Base-by-base conservation (phyloP, 2,113 vertebrate genomes). In the Sebastes fasciatus region DNA sequence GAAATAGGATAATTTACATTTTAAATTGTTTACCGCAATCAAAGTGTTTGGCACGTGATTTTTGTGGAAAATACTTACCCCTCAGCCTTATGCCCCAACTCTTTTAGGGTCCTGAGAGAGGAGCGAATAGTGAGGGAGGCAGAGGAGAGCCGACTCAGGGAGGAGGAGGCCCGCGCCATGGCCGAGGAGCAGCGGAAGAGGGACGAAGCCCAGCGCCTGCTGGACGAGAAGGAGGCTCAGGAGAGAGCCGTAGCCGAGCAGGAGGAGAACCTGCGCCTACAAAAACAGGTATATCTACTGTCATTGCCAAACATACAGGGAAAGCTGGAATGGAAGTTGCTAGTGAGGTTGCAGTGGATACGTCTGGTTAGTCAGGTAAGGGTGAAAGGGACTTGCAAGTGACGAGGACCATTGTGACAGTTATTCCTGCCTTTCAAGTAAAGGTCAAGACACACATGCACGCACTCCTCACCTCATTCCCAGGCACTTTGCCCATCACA, bases 241-340 rank as follows among this genome's bases (percentile, higher is more conserved):
- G 93, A 95, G 84, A 96, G 90, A 90, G 97, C 96, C 34, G 94
- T 82, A 74, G 96, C 95, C 0, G 97, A 98, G 86, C 94, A 95
- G 84, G 97, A 98, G 89, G 97, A 98, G 94, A 94, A 88, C n/a
- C 93, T 97, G 67, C 95, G 96, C 23, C 95, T 98, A 43, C 98
- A 97, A 88, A 99, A 96, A 95, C 98, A 98, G 96, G 98, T 98
- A 65, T 1, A 21, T 5, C 10, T 9, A 52, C 21, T 0, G n/a
- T 62, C 58, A 61, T 10, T 21, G 0, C 0, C 21, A 19, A 43
- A 5, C 70, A 49, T 46, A 7, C 49, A 42, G n/a, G 40, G 72
- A 49, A 13, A 40, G 17, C 21, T 40, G 5, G 14, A 58, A 42
- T 17, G 17, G 13, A 48, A 21, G 21, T 2, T 6, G 9, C 45